Percentiles rank a stretch among this genome's conserved stretches.
Evolutionary conservation across 2,888 invertebrate species (phyloP).

Genomic region (Entomobrya multifasciata): DNA sequence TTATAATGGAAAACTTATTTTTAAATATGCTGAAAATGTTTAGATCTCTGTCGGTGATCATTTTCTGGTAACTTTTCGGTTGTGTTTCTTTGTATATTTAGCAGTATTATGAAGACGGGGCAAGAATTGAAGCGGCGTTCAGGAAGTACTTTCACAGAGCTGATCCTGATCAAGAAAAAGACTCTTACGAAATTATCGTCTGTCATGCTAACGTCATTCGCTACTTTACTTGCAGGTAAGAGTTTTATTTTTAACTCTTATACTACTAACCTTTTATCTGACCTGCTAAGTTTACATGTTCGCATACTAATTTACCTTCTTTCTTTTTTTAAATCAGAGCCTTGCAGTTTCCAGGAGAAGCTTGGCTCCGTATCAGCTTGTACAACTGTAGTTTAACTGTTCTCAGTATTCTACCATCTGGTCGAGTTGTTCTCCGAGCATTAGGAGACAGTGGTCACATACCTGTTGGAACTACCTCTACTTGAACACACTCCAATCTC

Average conservation of each 20-base stretch:
- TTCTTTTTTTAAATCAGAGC: slow-evolving; percentile 85
- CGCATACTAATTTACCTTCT: background rate
- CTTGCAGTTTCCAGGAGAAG: slow-evolving; percentile 97
- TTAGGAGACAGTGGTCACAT: slow-evolving; percentile 96
- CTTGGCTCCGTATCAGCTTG: slow-evolving; percentile 95
- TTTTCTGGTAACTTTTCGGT: background rate
- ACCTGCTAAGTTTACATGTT: background rate
- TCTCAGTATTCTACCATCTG: slow-evolving; percentile 84
- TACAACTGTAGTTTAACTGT: slow-evolving; percentile 97
- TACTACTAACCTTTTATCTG: background rate
- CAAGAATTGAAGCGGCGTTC: slow-evolving; percentile 97
- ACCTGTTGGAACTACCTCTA: slow-evolving; percentile 86
- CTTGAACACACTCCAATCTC: slow-evolving; percentile 47
- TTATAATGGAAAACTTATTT: no score
- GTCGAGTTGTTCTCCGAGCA: slow-evolving; percentile 90
- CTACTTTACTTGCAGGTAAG: slow-evolving; percentile 93
- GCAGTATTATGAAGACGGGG: slow-evolving; percentile 96
- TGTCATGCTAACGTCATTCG: slow-evolving; percentile 99
- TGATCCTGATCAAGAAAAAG: slow-evolving; percentile 88
- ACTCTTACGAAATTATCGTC: slow-evolving; percentile 94
- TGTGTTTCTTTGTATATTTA: slow-evolving; percentile 82
- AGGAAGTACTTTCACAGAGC: slow-evolving; percentile 96
- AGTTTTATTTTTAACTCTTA: background rate
- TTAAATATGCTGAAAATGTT: no score
- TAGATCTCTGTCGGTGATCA: no score